Base-by-base conservation (phyloP, 2,797 vertebrate genomes). In the Tadarida brasiliensis region DNA sequence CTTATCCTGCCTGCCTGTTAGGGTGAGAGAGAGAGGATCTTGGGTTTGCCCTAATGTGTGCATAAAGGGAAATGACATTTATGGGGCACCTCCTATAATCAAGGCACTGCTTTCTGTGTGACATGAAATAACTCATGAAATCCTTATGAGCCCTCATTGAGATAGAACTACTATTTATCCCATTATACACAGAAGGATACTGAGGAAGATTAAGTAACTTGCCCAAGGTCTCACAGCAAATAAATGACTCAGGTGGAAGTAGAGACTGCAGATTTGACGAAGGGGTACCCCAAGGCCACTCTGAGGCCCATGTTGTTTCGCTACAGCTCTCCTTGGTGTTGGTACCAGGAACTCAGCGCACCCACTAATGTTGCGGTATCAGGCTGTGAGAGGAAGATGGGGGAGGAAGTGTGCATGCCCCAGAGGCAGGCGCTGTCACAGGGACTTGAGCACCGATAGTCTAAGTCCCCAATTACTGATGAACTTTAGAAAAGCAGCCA, bases 221-320 rank as follows among this genome's bases (percentile, higher is more conserved):
- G 87, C 12, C 30, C 26, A 70, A 54, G 8, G 12, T 96, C 68
- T 84, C 90, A 90, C 30, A 85, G 57, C n/a, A 84, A 91, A 61
- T 51, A 71, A 94, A 74, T 28, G 80, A 54, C 39, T 12, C 35
- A 73, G 22, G 6, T 39, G 11, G 26, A 61, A 17, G 8, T 47
- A 26, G 5, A 30, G 51, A 4, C 56, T 74, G 8, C 59, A 74
- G 35, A 80, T 44, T 80, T 12, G 47, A 63, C 30, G 28, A 28
- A 14, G 47, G 30, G 17, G 28, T 12, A 2, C 5, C 26, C 14
- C 9, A 2, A 30, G 19, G 6, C 4, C 10, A 7, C 44, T 71
- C 39, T 83, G 65, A n/a, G 70, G 39, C 17, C 10, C 74, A 26
- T 1, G 22, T 22, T 59, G 12, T 49, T 33, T 85, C 71, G 20